A percentile compares a stretch with the other conserved stretches of the same genome.
phyloP scores from a whole-genome alignment of 2,888 invertebrate genomes.

The Busseola fusca region DNA sequence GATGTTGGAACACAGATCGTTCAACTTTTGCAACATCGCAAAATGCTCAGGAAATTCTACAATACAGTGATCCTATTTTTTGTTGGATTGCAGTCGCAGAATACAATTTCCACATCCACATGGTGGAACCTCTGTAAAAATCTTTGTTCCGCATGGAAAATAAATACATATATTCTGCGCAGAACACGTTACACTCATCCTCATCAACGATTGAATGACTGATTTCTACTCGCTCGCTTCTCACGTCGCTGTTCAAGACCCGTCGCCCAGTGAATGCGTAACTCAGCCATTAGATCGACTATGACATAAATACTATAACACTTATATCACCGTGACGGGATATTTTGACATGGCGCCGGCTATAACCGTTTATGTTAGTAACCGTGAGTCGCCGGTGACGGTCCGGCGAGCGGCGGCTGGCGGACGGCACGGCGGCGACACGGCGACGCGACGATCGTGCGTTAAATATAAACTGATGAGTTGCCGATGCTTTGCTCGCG shows the following conservation, averaged over 20 bases:
- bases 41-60: not conserved
- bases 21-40: not conserved
- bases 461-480: constrained; percentile 62
- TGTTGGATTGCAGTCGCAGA: not conserved
- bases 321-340: constrained; percentile 53
- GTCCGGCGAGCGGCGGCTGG: constrained; percentile 43
- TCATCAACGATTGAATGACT: constrained; percentile 13
- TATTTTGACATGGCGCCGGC: constrained; percentile 62
- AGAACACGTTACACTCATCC: constrained; percentile 4
- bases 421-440: constrained; percentile 46
- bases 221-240: not conserved
- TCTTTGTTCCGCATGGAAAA: constrained; percentile 8
- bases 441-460: constrained; percentile 48
- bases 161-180: not conserved
- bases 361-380: constrained; percentile 54
- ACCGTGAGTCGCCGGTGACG: constrained; percentile 54
- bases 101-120: constrained; percentile 6
- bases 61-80: not conserved
- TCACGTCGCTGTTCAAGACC: not conserved
- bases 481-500: constrained; percentile 37
- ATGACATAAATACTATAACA: constrained; percentile 60
- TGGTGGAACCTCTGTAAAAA: constrained; percentile 4
- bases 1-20: constrained; percentile 4
- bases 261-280: constrained; percentile 19
- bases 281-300: constrained; percentile 42